A percentile compares a stretch with the other conserved stretches of the same genome.
phyloP scores from a whole-genome alignment of 2,113 vertebrate species.

The Siniperca chuatsi region DNA sequence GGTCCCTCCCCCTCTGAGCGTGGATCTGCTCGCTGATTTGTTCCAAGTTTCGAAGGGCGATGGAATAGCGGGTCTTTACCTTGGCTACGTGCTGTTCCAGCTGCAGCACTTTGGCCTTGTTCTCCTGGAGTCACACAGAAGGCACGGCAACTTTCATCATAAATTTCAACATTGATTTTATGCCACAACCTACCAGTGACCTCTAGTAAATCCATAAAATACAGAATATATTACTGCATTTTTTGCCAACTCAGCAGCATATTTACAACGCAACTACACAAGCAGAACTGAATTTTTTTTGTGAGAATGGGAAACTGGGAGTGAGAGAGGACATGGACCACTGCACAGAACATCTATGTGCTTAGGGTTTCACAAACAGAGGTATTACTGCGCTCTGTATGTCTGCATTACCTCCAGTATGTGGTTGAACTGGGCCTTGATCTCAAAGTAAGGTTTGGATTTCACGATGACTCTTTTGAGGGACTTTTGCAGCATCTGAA shows the following conservation, averaged over 20 bases:
- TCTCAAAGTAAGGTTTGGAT: constrained; percentile 95
- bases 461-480: constrained; percentile 92
- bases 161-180: constrained; percentile 44
- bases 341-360: neutral
- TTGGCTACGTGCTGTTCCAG: constrained; percentile 89
- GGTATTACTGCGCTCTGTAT: neutral
- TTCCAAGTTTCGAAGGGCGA: constrained; percentile 92
- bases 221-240: neutral
- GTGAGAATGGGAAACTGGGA: neutral
- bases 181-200: constrained; percentile 22
- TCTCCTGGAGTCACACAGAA: constrained; percentile 85
- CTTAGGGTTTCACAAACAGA: neutral
- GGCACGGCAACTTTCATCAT: constrained; percentile 32
- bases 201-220: constrained; percentile 31
- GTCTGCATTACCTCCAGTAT: constrained; percentile 88
- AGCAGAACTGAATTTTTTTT: neutral
- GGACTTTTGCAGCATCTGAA: constrained; percentile 92
- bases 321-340: neutral
- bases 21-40: constrained; percentile 97
- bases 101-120: constrained; percentile 90
- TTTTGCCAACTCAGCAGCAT: constrained; percentile 23
- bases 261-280: neutral
- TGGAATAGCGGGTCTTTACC: constrained; percentile 91
- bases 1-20: constrained; percentile 83
- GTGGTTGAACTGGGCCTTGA: constrained; percentile 95